These are phyloP conservation scores for Drosophila kurseongensis DNA, from an alignment of 1,140 invertebrate species.

Conservation along the genomic window DNA sequence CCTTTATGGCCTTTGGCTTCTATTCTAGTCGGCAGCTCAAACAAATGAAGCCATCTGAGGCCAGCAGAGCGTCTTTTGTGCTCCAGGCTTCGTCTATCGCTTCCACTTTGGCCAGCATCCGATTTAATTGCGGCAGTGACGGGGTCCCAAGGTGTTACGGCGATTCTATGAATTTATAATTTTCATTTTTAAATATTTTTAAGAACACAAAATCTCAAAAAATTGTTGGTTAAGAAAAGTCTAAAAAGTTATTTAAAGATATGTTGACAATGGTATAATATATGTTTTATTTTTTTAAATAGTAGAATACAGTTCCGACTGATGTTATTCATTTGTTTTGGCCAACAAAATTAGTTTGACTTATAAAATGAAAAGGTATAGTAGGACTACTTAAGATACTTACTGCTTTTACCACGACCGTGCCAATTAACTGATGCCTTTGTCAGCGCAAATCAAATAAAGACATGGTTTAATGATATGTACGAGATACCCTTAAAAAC, in stretches of 20 bases:
- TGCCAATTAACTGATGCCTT: slow-evolving; percentile 5
- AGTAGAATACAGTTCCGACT: too few species aligned
- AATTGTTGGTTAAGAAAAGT: too few species aligned
- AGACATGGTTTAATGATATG: slow-evolving; percentile 15
- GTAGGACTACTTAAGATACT: not conserved
- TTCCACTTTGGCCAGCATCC: slow-evolving; percentile 10
- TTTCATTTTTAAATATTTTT: too few species aligned
- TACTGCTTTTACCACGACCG: not conserved
- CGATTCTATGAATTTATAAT: slow-evolving; percentile 3
- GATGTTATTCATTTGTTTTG: too few species aligned
- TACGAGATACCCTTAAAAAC: slow-evolving; percentile 10
- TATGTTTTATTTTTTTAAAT: too few species aligned
- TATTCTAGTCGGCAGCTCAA: slow-evolving; percentile 25
- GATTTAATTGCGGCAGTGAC: slow-evolving; percentile 34
- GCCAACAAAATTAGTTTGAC: too few species aligned
- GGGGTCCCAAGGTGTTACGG: not conserved
- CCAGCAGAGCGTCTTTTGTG: slow-evolving; percentile 34
- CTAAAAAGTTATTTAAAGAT: too few species aligned
- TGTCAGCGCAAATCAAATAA: slow-evolving; percentile 27
- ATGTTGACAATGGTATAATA: too few species aligned
- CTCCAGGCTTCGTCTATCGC: not conserved
- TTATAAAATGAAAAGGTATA: not conserved
- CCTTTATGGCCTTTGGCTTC: not conserved
- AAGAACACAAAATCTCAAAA: too few species aligned
- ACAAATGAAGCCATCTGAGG: slow-evolving; percentile 39